phyloP scores from a whole-genome alignment of 2,797 vertebrate genomes.

The Diplodus sargus region DNA sequence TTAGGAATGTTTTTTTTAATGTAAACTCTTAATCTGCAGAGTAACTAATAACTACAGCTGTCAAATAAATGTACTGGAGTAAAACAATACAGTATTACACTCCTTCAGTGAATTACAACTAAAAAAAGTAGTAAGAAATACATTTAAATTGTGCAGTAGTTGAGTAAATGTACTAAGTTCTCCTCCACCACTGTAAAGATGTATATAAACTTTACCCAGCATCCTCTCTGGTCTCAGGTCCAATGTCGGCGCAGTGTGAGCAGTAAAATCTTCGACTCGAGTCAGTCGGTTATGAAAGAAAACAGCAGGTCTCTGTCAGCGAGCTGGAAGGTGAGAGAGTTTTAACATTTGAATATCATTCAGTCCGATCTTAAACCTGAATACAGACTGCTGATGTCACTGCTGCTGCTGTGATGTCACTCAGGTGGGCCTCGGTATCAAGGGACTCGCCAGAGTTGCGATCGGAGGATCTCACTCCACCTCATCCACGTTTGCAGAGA shows the following conservation, averaged over 20 bases:
- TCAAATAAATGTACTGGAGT: too few species aligned
- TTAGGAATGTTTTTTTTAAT: too few species aligned
- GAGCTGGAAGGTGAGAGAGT: slow-evolving; percentile 55
- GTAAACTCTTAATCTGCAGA: too few species aligned
- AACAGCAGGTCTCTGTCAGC: neutral
- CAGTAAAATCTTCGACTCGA: slow-evolving; percentile 39
- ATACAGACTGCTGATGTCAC: neutral
- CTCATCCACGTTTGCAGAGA: slow-evolving; percentile 41
- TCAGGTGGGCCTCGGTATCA: slow-evolving; percentile 51
- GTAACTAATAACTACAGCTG: too few species aligned
- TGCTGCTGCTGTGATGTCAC: neutral
- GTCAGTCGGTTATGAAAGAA: slow-evolving; percentile 47
- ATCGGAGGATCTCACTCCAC: slow-evolving; percentile 59
- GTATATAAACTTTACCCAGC: slow-evolving; percentile 16
- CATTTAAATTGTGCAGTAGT: neutral
- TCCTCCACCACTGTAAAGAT: too few species aligned
- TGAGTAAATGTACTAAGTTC: neutral
- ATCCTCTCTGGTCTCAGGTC: slow-evolving; percentile 39
- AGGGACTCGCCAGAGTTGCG: neutral
- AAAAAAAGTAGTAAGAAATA: too few species aligned
- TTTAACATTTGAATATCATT: too few species aligned
- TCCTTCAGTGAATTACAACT: too few species aligned
- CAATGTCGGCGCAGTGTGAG: slow-evolving; percentile 48
- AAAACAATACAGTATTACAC: too few species aligned
- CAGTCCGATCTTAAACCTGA: too few species aligned